Conservation (phyloP, 2,797 vertebrate genomes). For the Clamator glandarius region DNA sequence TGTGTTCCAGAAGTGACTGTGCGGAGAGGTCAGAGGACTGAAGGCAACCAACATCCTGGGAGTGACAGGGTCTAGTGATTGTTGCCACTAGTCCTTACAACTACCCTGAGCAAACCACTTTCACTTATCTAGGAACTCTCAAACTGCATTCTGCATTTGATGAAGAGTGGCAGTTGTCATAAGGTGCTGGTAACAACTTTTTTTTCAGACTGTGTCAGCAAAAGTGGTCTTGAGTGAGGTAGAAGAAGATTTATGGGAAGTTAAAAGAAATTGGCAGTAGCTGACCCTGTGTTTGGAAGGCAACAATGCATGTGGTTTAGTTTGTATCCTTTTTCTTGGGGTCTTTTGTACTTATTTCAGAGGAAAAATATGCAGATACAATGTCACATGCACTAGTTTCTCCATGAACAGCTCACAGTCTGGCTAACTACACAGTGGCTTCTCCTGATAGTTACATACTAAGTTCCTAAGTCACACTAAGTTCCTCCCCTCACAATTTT, state of each 20-base stretch:
- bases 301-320: not conserved
- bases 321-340: not conserved
- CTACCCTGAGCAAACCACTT: not conserved
- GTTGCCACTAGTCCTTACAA: not conserved
- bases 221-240: not conserved
- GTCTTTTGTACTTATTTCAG: not conserved
- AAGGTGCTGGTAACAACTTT: not conserved
- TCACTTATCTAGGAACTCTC: not conserved
- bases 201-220: not conserved
- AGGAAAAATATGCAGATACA: not conserved
- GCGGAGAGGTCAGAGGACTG: not conserved
- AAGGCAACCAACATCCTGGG: rapidly evolving
- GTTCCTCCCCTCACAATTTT: not conserved
- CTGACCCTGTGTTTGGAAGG: not conserved
- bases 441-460: not conserved
- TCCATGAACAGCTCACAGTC: not conserved
- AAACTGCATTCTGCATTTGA: not conserved
- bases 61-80: rapidly evolving
- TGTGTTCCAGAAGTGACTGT: not conserved
- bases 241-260: not conserved
- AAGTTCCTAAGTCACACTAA: not conserved
- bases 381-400: not conserved
- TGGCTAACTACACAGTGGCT: not conserved
- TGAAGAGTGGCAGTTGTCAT: not conserved
- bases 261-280: not conserved